phyloP scores from a whole-genome alignment of 1,140 invertebrate species.

The Musca domestica region DNA sequence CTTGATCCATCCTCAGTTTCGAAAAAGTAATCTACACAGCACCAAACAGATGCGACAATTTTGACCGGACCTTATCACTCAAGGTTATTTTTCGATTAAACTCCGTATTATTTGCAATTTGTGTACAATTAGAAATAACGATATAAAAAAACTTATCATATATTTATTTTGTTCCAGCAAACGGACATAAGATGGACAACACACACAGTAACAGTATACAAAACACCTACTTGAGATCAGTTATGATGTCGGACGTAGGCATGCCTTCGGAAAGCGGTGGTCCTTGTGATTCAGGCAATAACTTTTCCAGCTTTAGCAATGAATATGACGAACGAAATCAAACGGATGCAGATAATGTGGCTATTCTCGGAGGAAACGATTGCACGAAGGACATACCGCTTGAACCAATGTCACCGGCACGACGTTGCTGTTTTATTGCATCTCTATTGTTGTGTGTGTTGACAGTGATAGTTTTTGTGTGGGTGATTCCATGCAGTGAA shows the following conservation, averaged over 20 bases:
- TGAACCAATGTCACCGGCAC: slow-evolving; percentile 62
- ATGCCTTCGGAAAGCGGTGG: slow-evolving; percentile 31
- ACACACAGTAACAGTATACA: slow-evolving; percentile 49
- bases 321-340: slow-evolving; percentile 42
- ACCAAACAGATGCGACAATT: no score
- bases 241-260: slow-evolving; percentile 58
- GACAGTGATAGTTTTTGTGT: slow-evolving; percentile 70
- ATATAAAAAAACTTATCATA: no score
- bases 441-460: slow-evolving; percentile 70
- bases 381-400: slow-evolving; percentile 31
- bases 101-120: no score
- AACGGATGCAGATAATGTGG: slow-evolving; percentile 45
- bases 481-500: slow-evolving; percentile 70
- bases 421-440: slow-evolving; percentile 64
- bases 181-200: slow-evolving; percentile 24
- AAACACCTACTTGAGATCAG: slow-evolving; percentile 50
- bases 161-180: slow-evolving; percentile 5
- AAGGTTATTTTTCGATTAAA: no score
- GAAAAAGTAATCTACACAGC: no score
- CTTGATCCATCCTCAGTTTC: no score
- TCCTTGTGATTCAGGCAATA: slow-evolving; percentile 29
- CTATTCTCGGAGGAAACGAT: slow-evolving; percentile 38
- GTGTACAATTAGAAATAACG: no score
- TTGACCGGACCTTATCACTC: no score
- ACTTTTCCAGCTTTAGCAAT: slow-evolving; percentile 47